Base-by-base conservation (phyloP, 2,797 vertebrate genomes). In the Mycteria americana region DNA sequence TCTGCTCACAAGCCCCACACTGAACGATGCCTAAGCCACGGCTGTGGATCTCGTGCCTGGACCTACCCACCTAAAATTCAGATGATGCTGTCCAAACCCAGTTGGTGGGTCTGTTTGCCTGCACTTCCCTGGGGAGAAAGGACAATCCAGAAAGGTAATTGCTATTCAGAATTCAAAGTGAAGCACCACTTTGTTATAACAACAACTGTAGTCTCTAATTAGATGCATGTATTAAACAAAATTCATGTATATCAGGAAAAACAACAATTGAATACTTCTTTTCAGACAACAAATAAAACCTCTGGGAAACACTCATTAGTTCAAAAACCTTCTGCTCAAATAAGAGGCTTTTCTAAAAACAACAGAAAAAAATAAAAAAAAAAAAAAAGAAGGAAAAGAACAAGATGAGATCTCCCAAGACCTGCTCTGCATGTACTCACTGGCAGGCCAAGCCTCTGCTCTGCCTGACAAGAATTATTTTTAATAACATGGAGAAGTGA, bases 1-100 rank as follows among this genome's bases (percentile, higher is more conserved):
- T 39, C 46, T 70, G 56, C n/a, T 67, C 0, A 0, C 10, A 30
- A 8, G 21, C 9, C 7, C 13, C 27, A 14, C 2, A 7, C 4
- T 35, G 30, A 83, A 35, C 0, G 2, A 74, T 54, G 27, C 43
- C 35, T 54, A 43, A 76, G 21, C 30, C 18, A 39, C 2, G 3
- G 25, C 51, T 78, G 7, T 24, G 48, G 31, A 59, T 56, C 28
- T 23, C 9, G 7, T 60, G 80, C 24, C 33, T 70, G 43, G 19
- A 83, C 24, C 51, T 41, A 63, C 15, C 11, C 22, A 64, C 41
- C 45, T 85, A 14, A 5, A 89, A 82, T 41, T 53, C 30, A 64
- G 28, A 33, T 43, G 14, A 43, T 43, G 63, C 63, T 64, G 63
- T 43, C 45, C 37, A 95, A 80, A 88, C 16, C 18, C 35, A 48